phyloP scores from a whole-genome alignment of 2,888 invertebrate genomes.

The Seira musarum region DNA sequence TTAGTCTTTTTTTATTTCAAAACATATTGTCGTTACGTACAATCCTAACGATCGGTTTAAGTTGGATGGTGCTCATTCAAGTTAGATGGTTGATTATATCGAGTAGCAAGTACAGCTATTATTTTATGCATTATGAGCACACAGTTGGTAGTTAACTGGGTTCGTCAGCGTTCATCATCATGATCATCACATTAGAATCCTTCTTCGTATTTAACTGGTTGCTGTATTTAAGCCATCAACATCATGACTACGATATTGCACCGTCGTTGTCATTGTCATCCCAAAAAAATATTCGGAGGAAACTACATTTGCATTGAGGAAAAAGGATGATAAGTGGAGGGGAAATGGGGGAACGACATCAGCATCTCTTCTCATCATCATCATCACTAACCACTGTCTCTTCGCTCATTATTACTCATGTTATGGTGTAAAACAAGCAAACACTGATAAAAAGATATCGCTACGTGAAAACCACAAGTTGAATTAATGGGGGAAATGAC shows the following conservation, averaged over 20 bases:
- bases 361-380: background rate
- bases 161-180: constrained; percentile 1
- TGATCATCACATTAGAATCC: background rate
- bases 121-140: constrained; percentile 39
- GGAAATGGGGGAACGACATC: background rate
- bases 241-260: background rate
- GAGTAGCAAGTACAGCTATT: constrained; percentile 5
- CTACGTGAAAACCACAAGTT: constrained; percentile 24
- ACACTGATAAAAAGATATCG: constrained; percentile 11
- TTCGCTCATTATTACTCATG: background rate
- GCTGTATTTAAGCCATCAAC: background rate
- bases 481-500: constrained; percentile 30
- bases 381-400: background rate
- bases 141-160: constrained; percentile 35
- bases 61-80: background rate
- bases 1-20: background rate
- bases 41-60: background rate
- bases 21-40: background rate
- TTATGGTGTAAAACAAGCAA: constrained; percentile 1
- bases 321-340: background rate
- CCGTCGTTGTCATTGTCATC: background rate
- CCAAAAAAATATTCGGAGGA: background rate
- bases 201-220: background rate
- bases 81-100: background rate
- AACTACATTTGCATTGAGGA: background rate